Conservation (phyloP, 2,113 vertebrate genomes). For the cat (Felis catus) region DNA sequence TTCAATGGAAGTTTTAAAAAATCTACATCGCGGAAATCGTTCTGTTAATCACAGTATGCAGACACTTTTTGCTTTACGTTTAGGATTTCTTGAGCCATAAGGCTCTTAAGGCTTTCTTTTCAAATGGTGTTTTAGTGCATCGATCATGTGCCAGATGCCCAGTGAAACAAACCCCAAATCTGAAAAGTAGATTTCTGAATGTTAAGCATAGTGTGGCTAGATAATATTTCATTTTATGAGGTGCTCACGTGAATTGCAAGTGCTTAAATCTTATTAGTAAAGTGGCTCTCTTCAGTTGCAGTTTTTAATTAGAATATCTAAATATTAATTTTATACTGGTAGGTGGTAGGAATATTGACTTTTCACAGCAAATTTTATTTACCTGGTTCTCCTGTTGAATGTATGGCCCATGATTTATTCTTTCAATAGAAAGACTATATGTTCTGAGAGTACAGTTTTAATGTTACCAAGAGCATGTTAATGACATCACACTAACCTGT, state of each 20-base stretch:
- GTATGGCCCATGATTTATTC: neutral
- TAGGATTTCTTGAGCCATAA: neutral
- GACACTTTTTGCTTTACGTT: neutral
- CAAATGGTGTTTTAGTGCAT: neutral
- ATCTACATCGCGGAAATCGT: neutral
- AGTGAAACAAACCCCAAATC: neutral
- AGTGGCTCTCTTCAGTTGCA: neutral
- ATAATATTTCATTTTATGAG: neutral
- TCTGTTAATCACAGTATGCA: neutral
- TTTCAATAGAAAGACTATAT: neutral
- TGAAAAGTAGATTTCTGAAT: neutral
- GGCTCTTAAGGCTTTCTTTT: neutral
- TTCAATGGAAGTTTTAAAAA: neutral
- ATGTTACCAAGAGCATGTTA: neutral
- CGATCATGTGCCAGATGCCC: neutral
- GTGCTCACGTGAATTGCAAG: neutral
- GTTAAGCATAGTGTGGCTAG: neutral
- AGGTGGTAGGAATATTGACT: neutral
- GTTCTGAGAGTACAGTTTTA: neutral
- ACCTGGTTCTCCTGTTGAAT: slow-evolving; percentile 13
- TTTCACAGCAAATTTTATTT: slow-evolving; percentile 13
- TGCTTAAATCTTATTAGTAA: neutral
- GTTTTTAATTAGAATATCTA: neutral
- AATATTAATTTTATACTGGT: neutral
- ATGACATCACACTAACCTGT: neutral